Evolutionary conservation across 1,140 invertebrate species (phyloP), one percentile per base, ranked within the genome.

Genomic region (Panulirus ornatus): DNA sequence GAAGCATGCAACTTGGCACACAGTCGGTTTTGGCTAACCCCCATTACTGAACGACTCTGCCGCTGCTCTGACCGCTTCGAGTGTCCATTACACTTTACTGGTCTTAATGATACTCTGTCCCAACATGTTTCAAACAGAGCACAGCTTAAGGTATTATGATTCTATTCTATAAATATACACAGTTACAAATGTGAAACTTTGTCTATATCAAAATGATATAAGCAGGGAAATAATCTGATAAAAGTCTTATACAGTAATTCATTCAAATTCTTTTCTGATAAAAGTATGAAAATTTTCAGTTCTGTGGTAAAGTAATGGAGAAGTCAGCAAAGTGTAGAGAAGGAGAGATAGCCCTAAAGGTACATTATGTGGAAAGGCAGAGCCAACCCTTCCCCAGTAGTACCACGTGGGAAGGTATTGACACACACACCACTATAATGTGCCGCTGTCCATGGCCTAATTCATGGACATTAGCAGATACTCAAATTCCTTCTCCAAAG

Each of bases 1-100:
- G 92, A 94, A 85, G 95, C 94, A 3, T 96, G 95, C 90, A 95
- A 94, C 90, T 92, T 95, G 2, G 93, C 95, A 84, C 94, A 95
- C 85, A 92, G 94, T 14, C 93, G 95, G 91, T 95, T 95, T 93
- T 95, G 95, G 95, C 91, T 94, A 44, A 94, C 94, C 2, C 93
- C 93, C 34, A 93, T 95, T 40, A 94, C 94, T 0, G 94, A 95
- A 90, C 93, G 95, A 91, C 92, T 95, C n/a, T 96, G 95, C 88
- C 93, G 94, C 27, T 96, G 95, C 92, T 92, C 94, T 2, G 94
- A 94, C 81, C 93, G 94, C 22, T 93, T 92, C n/a, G 95, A 95
- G 91, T 96, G 95, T 92, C 94, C 95, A 0, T 93, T 93, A 92
- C 91, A 93, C 30, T 95, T 83, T 63, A 71, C 54, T 94, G 94